Conservation (phyloP, 2,888 invertebrate genomes). For the Seira ritae region DNA sequence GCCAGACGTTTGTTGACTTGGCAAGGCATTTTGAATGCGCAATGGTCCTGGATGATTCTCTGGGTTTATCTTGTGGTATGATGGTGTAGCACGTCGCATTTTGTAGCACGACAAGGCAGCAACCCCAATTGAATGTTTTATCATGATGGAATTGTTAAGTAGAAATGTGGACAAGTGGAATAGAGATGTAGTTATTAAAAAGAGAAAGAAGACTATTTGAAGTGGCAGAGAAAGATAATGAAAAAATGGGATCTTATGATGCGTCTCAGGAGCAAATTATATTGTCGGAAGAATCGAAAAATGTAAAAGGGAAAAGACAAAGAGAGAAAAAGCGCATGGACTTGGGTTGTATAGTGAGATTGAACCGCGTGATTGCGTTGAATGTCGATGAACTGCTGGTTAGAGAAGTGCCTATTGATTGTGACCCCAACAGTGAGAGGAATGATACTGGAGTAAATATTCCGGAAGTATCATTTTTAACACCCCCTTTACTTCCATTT, state of each 20-base stretch:
- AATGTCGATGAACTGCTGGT: constrained; percentile 23
- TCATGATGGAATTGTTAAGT: too few relatives aligned
- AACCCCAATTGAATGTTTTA: too few relatives aligned
- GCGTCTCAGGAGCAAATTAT: constrained; percentile 34
- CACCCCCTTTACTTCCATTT: background rate
- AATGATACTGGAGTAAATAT: constrained; percentile 30
- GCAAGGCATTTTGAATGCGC: too few relatives aligned
- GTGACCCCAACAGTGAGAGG: background rate
- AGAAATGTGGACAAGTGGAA: too few relatives aligned
- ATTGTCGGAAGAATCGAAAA: background rate
- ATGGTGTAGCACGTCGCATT: too few relatives aligned
- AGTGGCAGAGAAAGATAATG: background rate
- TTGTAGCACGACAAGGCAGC: too few relatives aligned
- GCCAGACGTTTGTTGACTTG: background rate
- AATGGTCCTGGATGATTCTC: too few relatives aligned
- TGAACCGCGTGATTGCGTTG: constrained; percentile 26
- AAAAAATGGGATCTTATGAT: constrained; percentile 61
- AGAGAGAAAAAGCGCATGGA: constrained; percentile 26
- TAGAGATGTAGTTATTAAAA: background rate
- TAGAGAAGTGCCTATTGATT: constrained; percentile 9
- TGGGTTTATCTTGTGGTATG: too few relatives aligned
- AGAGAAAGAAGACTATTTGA: background rate
- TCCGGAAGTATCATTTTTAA: constrained; percentile 19
- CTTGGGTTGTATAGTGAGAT: constrained; percentile 28
- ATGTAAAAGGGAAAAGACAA: background rate